Percentiles rank a stretch among this genome's conserved stretches.
phyloP scores from a whole-genome alignment of 1,140 invertebrate species.

The Drosophila erecta region DNA sequence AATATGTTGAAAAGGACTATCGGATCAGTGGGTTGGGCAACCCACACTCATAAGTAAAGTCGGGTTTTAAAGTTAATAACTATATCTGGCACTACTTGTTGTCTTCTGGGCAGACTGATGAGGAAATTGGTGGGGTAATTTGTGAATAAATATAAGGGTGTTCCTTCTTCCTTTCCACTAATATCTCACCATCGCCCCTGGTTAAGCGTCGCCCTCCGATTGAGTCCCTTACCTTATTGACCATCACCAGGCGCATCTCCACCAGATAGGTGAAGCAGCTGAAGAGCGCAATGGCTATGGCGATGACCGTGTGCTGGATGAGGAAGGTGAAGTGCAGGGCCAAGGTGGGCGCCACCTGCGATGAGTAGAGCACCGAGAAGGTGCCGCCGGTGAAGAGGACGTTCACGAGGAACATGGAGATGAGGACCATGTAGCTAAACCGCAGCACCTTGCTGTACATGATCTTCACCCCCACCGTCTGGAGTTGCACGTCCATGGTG shows the following conservation, averaged over 20 bases:
- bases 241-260: slow-evolving; percentile 74
- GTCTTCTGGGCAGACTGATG: too few species aligned
- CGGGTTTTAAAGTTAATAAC: too few species aligned
- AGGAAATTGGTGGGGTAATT: too few species aligned
- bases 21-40: too few species aligned
- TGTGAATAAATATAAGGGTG: too few species aligned
- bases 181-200: too few species aligned
- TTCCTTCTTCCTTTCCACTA: too few species aligned
- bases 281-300: slow-evolving; percentile 66
- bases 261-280: slow-evolving; percentile 72
- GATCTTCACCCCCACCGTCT: slow-evolving; percentile 73
- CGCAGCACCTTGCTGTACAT: slow-evolving; percentile 79
- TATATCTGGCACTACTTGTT: too few species aligned
- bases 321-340: slow-evolving; percentile 74
- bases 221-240: slow-evolving; percentile 69
- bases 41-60: too few species aligned
- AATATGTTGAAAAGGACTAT: not conserved
- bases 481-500: slow-evolving; percentile 67
- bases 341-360: slow-evolving; percentile 45
- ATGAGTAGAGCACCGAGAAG: slow-evolving; percentile 61
- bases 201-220: too few species aligned
- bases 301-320: slow-evolving; percentile 75
- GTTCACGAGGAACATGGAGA: slow-evolving; percentile 62
- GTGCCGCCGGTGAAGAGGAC: slow-evolving; percentile 57
- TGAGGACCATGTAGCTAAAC: slow-evolving; percentile 64